Conservation (phyloP, 2,888 invertebrate genomes). For the Mycogona germanica region DNA sequence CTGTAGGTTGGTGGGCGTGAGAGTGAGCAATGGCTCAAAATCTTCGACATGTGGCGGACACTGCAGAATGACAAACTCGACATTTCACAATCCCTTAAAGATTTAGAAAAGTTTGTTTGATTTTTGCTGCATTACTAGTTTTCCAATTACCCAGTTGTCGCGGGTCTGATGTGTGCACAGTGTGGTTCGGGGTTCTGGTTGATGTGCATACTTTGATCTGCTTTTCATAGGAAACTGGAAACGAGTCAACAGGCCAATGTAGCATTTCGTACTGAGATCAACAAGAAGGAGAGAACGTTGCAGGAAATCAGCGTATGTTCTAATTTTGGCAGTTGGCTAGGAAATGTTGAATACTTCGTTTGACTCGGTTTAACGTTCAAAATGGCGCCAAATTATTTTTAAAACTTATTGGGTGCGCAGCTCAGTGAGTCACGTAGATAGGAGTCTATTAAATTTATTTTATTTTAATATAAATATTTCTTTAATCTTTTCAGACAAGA, state of each 20-base stretch:
- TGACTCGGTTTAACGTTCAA: too few relatives aligned
- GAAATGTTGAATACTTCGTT: too few relatives aligned
- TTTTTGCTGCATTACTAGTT: not conserved
- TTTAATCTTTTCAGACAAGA: not conserved
- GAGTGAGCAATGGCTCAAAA: not conserved
- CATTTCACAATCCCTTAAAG: constrained; percentile 8
- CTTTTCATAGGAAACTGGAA: constrained; percentile 9
- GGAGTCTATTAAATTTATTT: not conserved
- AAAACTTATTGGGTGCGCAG: not conserved
- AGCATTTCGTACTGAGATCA: constrained; percentile 10
- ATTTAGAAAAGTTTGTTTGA: constrained; percentile 8
- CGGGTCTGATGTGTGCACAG: too few relatives aligned
- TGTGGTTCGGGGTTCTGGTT: not conserved
- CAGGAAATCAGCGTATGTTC: constrained; percentile 10
- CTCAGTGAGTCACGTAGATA: not conserved
- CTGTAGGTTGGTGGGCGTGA: too few relatives aligned
- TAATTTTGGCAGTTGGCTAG: not conserved
- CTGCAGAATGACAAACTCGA: constrained; percentile 7
- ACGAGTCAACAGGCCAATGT: constrained; percentile 10
- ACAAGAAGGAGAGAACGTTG: constrained; percentile 4
- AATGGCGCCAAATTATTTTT: not conserved
- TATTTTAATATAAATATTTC: not conserved
- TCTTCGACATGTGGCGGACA: constrained; percentile 9
- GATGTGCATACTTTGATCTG: not conserved
- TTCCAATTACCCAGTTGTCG: not conserved